These are phyloP conservation scores for Spheniscus humboldti DNA, from an alignment of 2,797 vertebrate genomes.

Conservation along the genomic window DNA sequence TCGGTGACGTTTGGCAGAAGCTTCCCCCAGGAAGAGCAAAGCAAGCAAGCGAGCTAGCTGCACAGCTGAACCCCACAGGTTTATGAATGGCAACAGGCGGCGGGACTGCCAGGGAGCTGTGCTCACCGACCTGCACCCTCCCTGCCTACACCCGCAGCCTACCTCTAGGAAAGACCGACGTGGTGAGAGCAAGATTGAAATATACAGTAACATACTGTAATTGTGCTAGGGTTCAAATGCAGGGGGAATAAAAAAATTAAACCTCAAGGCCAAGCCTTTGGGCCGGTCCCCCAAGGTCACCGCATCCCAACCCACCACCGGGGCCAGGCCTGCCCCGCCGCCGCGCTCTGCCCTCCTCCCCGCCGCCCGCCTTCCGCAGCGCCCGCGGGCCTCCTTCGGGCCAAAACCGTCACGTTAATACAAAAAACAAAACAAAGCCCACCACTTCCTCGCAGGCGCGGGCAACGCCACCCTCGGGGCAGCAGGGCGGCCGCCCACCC, in stretches of 20 bases:
- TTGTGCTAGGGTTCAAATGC: fast-evolving
- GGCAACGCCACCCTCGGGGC: no score
- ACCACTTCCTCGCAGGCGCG: background rate
- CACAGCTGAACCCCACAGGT: fast-evolving
- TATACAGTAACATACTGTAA: fast-evolving
- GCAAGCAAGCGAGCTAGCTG: background rate
- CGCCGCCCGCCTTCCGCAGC: background rate
- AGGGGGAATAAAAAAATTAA: no score
- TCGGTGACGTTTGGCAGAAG: background rate
- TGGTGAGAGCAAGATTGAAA: fast-evolving
- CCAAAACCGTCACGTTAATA: background rate
- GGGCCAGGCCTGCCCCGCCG: background rate
- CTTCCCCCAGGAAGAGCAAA: background rate
- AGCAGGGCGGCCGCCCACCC: background rate
- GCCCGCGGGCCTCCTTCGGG: background rate
- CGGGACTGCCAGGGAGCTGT: background rate
- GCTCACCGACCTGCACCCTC: fast-evolving
- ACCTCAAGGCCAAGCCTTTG: background rate
- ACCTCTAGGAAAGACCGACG: fast-evolving
- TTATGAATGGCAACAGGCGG: fast-evolving
- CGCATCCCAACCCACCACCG: background rate
- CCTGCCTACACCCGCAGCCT: background rate
- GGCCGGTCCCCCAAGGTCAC: background rate
- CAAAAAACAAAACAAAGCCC: background rate
- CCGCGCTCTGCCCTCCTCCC: background rate